phyloP scores from a whole-genome alignment of 2,797 vertebrate genomes.

The Hafferia zeledoni region DNA sequence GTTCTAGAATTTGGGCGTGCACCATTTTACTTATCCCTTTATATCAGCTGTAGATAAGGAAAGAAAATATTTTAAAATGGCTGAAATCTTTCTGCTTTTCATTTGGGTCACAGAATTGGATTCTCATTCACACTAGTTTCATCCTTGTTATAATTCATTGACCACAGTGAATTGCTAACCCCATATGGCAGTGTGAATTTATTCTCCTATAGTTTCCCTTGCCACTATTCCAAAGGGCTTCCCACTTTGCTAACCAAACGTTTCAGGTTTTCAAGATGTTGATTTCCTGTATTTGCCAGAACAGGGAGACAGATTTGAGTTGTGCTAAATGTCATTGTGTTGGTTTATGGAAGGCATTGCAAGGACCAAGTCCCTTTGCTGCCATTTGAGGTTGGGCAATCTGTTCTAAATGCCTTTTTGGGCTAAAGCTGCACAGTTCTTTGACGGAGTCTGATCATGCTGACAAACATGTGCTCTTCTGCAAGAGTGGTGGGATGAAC shows the following conservation, averaged over 20 bases:
- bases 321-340: background rate
- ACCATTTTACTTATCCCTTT: background rate
- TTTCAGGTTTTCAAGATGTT: background rate
- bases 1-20: background rate
- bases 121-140: background rate
- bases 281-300: background rate
- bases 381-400: background rate
- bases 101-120: background rate
- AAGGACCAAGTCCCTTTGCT: background rate
- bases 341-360: background rate
- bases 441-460: background rate
- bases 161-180: background rate
- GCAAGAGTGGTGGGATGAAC: background rate
- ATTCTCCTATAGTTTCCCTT: background rate
- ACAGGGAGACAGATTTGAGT: background rate
- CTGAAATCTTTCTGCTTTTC: background rate
- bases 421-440: background rate
- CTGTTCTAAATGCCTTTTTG: background rate
- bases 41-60: background rate
- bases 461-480: background rate
- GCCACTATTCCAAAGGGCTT: background rate
- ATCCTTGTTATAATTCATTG: background rate
- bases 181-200: background rate
- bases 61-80: background rate
- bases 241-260: background rate